Base-by-base conservation (phyloP, 1,140 invertebrate genomes). In the Drosophila kepulauana region DNA sequence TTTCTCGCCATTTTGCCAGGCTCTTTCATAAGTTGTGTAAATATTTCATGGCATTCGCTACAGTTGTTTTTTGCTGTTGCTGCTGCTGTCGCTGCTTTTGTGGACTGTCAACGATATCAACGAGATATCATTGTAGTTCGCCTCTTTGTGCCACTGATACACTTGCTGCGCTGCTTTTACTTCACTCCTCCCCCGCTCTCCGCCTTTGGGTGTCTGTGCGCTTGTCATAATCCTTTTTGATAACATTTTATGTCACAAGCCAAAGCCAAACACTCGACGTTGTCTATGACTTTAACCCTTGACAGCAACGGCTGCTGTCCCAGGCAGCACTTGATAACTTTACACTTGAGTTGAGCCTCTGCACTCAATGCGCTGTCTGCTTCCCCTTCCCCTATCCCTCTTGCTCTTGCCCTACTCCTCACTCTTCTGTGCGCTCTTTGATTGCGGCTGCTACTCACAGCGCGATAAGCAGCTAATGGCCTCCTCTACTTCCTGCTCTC, bases 381-480 rank as follows among this genome's bases (percentile, higher is more conserved):
- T 48, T 41, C 48, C 35, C 33, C 46, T 52, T 20, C 52, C 25
- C 0, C 49, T 33, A 25, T 25, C 0, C 20, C 20, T n/a, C 20
- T 25, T 25, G 20, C 20, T 25, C 3, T 25, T 25, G 20, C 20
- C 20, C 10, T 20, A 2, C 28, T n/a, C 3, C 41, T 16, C 41
- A 25, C 64, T 38, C 15, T 15, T 11, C 28, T 7, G n/a, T n/a
- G 5, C 33, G 6, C 13, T 56, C 33, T 25, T 16, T 45, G 35
- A 63, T 74, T 64, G 58, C 70, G 51, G 46, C 48, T 56, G 59
- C 78, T 76, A 76, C 75, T 86, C 82, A 82, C 76, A 71, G 82
- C 76, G 84, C 84, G 84, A 88, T 88, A 88, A 88, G 84, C 84
- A 88, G 84, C 84, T 88, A 88, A 88, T 88, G 84, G 84, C 85